Evolutionary conservation across 1,140 invertebrate species (phyloP), one percentile per base, ranked within the genome.

Genomic region (Aphelenchoides avenae): DNA sequence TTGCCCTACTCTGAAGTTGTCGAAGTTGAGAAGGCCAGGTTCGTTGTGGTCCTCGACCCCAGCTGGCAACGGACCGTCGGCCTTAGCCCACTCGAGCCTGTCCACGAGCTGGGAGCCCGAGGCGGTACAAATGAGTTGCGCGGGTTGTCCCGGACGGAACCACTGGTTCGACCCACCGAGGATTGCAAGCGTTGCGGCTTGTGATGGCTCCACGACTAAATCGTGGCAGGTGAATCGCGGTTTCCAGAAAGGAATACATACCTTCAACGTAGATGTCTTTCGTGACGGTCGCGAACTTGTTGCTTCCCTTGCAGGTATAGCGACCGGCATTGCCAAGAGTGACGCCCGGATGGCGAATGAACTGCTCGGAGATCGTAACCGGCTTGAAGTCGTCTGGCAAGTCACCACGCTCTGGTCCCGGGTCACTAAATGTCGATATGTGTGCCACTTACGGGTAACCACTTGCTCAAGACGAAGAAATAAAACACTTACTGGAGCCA

Each of bases 211-310:
- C 9, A 75, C 69, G 24, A 60, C 57, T 61, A 29, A 6, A 61
- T 47, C 31, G 4, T 65, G n/a, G n/a, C n/a, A n/a, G n/a, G n/a
- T n/a, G 11, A 22, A 34, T 1, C 13, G 1, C 30, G 56, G 18
- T 15, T 52, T 9, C 27, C 27, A n/a, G n/a, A n/a, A n/a, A n/a
- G n/a, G n/a, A n/a, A n/a, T n/a, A n/a, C 26, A n/a, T 37, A 63
- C 64, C 70, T 60, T 75, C 74, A 34, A 75, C 65, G 44, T 75
- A 77, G 40, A 75, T 75, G 48, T 75, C 71, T 34, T 76, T 75
- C 5, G 73, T 75, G 4, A 75, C 75, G 24, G 71, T 68, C 15
- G 74, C 71, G 36, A 71, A 69, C 20, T 59, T 36, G 41, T 77
- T 77, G 41, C 52, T 60, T 46, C 66, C 73, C 33, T 60, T 61